Base-by-base conservation (phyloP, 2,888 invertebrate genomes). In the Cryptophagus acutangulus region DNA sequence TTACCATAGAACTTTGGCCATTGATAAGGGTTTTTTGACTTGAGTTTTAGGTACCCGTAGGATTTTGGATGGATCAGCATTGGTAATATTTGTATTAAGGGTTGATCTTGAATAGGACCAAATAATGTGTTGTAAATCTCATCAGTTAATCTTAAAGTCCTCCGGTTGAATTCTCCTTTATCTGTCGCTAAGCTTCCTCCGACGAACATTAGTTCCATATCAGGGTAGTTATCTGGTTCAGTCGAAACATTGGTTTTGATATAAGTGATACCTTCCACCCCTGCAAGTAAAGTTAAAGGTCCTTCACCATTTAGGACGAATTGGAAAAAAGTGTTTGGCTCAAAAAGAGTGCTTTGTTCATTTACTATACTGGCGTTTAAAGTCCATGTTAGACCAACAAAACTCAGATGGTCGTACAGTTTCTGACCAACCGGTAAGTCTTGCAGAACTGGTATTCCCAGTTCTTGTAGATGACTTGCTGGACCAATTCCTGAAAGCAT, bases 401-500 rank as follows among this genome's bases (percentile, higher is more conserved):
- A 78, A 39, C 74, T 72, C 28, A 77, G 69, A 51, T 80, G 80
- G 56, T 84, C 83, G 53, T 78, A 81, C 33, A 83, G 58, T 10
- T 74, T 77, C 54, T 74, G 65, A 0, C 86, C 87, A 1, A 87
- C 83, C 0, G 82, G 83, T 10, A 84, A 67, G 50, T 82, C 74
- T 47, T 77, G 69, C 2, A 84, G 54, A 0, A 84, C 65, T 0
- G 79, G 77, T 45, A 84, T 74, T 0, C 72, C 72, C 16, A 72
- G 54, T 38, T 76, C 69, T 45, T 75, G 58, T 34, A 84, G 61
- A 49, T 83, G 79, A 2, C 74, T 65, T 52, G 65, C 72, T 1
- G 84, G 83, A 0, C 84, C 84, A 8, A 84, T 65, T 1, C 63
- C 63, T 3, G 90, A 90, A 3, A 95, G 66, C 87, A 94, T 88